Conservation (phyloP, 1,140 invertebrate genomes). For the Carcinoscorpius rotundicauda region DNA sequence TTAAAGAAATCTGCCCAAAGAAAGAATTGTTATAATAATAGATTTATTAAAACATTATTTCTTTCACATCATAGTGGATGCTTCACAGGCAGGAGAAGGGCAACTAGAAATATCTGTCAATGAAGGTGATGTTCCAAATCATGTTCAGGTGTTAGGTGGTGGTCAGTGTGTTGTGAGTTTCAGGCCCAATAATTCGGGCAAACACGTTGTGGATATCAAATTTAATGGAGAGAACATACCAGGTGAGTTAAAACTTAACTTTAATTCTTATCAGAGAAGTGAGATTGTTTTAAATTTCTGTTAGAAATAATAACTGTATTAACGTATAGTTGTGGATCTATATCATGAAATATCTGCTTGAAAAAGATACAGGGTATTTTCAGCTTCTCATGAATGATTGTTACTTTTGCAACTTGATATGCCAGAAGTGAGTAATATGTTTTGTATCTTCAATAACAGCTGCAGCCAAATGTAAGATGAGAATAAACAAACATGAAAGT, state of each 20-base stretch:
- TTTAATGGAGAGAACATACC: conserved; percentile 93
- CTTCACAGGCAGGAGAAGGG: conserved; percentile 88
- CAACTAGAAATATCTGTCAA: conserved; percentile 97
- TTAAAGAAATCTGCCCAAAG: neutral
- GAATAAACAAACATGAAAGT: too few relatives aligned
- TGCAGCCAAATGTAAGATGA: too few relatives aligned
- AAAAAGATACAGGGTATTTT: too few relatives aligned
- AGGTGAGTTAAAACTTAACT: conserved; percentile 31
- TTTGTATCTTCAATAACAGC: too few relatives aligned
- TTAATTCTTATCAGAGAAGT: too few relatives aligned
- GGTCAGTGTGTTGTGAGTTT: conserved; percentile 91
- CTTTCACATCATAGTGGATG: conserved; percentile 59
- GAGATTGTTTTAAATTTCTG: too few relatives aligned
- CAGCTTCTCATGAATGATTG: too few relatives aligned
- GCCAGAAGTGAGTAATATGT: too few relatives aligned
- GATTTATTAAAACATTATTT: conserved; percentile 5
- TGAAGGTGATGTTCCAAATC: conserved; percentile 94
- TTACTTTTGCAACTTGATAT: too few relatives aligned
- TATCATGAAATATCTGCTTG: too few relatives aligned
- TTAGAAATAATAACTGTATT: too few relatives aligned
- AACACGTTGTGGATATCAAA: conserved; percentile 93
- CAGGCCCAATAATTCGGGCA: conserved; percentile 77
- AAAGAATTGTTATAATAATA: neutral
- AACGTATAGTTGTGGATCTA: too few relatives aligned
- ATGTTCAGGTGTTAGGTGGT: conserved; percentile 88